Evolutionary conservation across 2,113 vertebrate genomes (phyloP), one percentile per base, ranked within the genome.

Genomic region (Craseonycteris thonglongyai): DNA sequence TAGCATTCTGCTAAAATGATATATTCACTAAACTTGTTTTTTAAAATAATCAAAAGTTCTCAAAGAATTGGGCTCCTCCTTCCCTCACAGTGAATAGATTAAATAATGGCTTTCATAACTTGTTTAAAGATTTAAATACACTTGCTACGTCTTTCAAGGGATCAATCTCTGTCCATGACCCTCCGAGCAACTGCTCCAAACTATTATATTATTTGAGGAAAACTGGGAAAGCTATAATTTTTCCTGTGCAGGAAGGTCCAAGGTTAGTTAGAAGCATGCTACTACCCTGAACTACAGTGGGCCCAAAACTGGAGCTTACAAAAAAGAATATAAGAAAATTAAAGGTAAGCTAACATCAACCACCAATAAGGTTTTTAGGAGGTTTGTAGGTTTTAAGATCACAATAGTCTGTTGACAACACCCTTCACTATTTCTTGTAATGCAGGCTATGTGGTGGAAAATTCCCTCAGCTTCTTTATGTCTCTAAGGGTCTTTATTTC

Each of bases 311-410:
- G 24, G 42, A 24, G 45, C 42, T 85, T 69, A 49, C 13, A 82
- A 96, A 96, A 88, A 22, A 38, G 96, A n/a, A n/a, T n/a, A 94
- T 1, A 91, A 59, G 74, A 81, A 88, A 90, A 95, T 96, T 61
- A 91, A 79, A 82, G 16, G 16, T 42, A 74, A 75, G 56, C 33
- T 45, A 88, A 84, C 35, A 63, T 76, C 54, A 76, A 68, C 45
- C 69, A 7, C 35, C 82, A 56, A 81, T 96, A 86, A 81, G 72
- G 81, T 79, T 69, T 83, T 87, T 63, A 83, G 58, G 85, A 76
- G 26, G 61, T 75, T 59, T 94, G 30, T 49, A 5, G 88, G 5
- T 65, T 96, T 95, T 94, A 81, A 61, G 65, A 76, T 63, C 28
- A 71, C 19, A 93, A 54, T 65, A 54, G 8, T 47, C 33, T 85